These are phyloP conservation scores for Chaetodon auriga DNA, from an alignment of 2,113 vertebrate species.

Conservation along the genomic window DNA sequence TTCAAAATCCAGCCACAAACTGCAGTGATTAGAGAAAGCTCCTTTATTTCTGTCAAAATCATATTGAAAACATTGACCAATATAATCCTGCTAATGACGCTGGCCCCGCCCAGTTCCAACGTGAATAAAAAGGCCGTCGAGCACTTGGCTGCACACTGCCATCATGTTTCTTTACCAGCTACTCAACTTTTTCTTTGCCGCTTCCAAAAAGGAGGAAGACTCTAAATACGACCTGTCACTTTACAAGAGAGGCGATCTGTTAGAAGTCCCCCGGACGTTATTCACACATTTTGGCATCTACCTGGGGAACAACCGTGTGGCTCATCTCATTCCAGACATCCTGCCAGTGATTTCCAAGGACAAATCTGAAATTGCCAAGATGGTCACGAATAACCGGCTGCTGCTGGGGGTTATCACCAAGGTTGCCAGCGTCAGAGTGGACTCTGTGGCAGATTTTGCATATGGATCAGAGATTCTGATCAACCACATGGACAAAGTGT, in stretches of 20 bases:
- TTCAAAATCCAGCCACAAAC: constrained; percentile 46
- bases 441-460: constrained; percentile 93
- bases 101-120: constrained; percentile 46
- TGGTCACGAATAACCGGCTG: constrained; percentile 93
- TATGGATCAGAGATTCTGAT: constrained; percentile 91
- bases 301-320: constrained; percentile 92
- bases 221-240: constrained; percentile 81
- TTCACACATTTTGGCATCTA: constrained; percentile 97
- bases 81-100: constrained; percentile 52
- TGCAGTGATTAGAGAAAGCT: constrained; percentile 72
- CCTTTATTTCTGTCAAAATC: constrained; percentile 65
- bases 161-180: constrained; percentile 79
- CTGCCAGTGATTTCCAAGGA: constrained; percentile 87
- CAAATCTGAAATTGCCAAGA: constrained; percentile 81
- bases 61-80: constrained; percentile 48
- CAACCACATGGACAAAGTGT: constrained; percentile 91
- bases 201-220: constrained; percentile 54
- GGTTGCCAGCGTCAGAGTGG: constrained; percentile 92
- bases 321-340: constrained; percentile 97
- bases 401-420: constrained; percentile 90
- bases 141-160: constrained; percentile 13
- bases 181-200: constrained; percentile 73
- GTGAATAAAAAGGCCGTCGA: constrained; percentile 58
- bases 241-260: constrained; percentile 90
- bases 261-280: constrained; percentile 93